phyloP scores from a whole-genome alignment of 2,797 vertebrate genomes.

The Fistularia tabacaria region DNA sequence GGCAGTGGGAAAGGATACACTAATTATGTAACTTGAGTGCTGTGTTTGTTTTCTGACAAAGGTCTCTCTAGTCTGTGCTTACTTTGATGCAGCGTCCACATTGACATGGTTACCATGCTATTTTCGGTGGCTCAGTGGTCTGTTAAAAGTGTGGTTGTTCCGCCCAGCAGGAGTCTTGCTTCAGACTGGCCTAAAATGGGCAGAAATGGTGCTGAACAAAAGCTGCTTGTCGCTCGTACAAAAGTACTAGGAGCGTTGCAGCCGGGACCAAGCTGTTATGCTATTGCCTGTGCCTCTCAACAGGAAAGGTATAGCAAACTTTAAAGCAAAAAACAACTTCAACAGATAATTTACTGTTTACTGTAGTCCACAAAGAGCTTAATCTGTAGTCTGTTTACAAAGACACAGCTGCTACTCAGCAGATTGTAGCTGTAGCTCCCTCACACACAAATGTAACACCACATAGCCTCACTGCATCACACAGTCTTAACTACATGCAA shows the following conservation, averaged over 20 bases:
- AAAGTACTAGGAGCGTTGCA: slow-evolving; percentile 77
- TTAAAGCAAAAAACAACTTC: slow-evolving; percentile 63
- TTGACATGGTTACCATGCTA: slow-evolving; percentile 73
- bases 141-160: slow-evolving; percentile 80
- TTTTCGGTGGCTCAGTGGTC: slow-evolving; percentile 74
- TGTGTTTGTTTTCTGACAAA: slow-evolving; percentile 64
- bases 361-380: slow-evolving; percentile 49
- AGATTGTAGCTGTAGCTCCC: slow-evolving; percentile 47
- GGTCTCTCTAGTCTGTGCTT: slow-evolving; percentile 65
- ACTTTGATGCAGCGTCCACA: slow-evolving; percentile 65
- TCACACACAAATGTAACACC: slow-evolving; percentile 43
- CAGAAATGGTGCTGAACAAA: slow-evolving; percentile 78
- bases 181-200: slow-evolving; percentile 80
- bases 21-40: slow-evolving; percentile 57
- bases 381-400: slow-evolving; percentile 45
- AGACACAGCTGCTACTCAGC: slow-evolving; percentile 40
- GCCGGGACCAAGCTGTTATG: slow-evolving; percentile 74
- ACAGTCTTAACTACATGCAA: slow-evolving; percentile 43
- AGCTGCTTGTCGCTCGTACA: slow-evolving; percentile 78
- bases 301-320: slow-evolving; percentile 79
- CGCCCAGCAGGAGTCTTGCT: slow-evolving; percentile 79
- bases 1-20: slow-evolving; percentile 50
- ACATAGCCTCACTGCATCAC: slow-evolving; percentile 54
- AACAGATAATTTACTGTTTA: slow-evolving; percentile 61
- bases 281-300: slow-evolving; percentile 79